phyloP scores from a whole-genome alignment of 2,113 vertebrate species.

The Ammodytes marinus region DNA sequence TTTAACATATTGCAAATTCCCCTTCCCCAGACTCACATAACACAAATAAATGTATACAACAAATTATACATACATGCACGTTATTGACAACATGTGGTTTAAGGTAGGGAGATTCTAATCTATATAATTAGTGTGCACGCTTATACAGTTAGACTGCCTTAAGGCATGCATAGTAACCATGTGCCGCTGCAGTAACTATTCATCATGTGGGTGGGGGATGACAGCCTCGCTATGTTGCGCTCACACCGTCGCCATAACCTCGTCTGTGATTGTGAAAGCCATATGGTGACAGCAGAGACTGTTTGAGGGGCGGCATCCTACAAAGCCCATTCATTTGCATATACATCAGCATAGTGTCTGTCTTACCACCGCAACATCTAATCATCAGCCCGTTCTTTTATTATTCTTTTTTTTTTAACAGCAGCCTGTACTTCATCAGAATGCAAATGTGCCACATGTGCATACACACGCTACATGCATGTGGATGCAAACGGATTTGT shows the following conservation, averaged over 20 bases:
- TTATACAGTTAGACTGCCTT: conserved; percentile 18
- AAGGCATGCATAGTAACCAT: conserved; percentile 50
- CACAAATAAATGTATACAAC: background rate
- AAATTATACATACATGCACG: conserved; percentile 15
- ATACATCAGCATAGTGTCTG: conserved; percentile 23
- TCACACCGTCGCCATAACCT: conserved; percentile 27
- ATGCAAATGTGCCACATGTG: conserved; percentile 46
- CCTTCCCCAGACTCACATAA: background rate
- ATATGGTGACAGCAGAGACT: conserved; percentile 17
- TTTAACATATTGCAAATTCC: background rate
- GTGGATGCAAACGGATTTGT: conserved; percentile 6
- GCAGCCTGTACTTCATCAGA: conserved; percentile 44
- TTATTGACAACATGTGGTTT: conserved; percentile 48
- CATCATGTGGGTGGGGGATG: conserved; percentile 51
- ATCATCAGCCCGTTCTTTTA: conserved; percentile 33
- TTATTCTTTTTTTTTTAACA: background rate
- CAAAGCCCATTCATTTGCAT: conserved; percentile 59
- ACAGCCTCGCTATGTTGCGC: conserved; percentile 41
- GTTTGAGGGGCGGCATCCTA: conserved; percentile 9
- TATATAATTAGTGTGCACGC: conserved; percentile 73
- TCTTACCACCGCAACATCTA: conserved; percentile 22
- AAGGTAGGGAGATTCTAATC: conserved; percentile 58
- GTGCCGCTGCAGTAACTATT: conserved; percentile 54
- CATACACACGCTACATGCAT: background rate
- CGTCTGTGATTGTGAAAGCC: conserved; percentile 33